A percentile compares a stretch with the other conserved stretches of the same genome.
phyloP scores from a whole-genome alignment of 2,113 vertebrate species.

The Micronycteris hirsuta region DNA sequence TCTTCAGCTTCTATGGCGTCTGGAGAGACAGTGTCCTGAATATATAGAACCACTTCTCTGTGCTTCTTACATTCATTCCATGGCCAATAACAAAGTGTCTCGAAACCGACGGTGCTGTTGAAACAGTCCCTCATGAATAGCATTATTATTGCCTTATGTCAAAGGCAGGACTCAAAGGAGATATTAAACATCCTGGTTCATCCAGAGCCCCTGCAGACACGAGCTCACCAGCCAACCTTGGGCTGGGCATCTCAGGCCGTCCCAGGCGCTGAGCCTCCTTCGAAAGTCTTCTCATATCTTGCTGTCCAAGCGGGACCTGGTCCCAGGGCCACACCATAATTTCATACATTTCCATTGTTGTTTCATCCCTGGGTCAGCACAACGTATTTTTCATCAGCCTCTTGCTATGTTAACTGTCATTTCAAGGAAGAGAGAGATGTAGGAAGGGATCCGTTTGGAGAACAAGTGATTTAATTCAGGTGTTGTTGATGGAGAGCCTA shows the following conservation, averaged over 20 bases:
- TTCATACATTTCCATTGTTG: not conserved
- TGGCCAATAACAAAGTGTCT: not conserved
- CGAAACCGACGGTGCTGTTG: not conserved
- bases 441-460: not conserved
- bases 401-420: slow-evolving; percentile 56
- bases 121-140: not conserved
- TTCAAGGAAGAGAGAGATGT: slow-evolving; percentile 29
- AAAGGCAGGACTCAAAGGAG: not conserved
- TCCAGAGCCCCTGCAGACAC: not conserved
- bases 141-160: not conserved
- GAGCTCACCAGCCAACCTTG: rapidly evolving
- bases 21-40: not conserved
- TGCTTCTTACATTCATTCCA: not conserved
- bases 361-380: slow-evolving; percentile 21
- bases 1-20: not conserved
- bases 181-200: not conserved
- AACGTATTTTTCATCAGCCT: slow-evolving; percentile 20
- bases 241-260: no score
- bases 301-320: not conserved
- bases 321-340: not conserved
- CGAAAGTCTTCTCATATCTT: not conserved
- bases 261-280: not conserved
- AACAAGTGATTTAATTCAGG: slow-evolving; percentile 37
- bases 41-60: not conserved
- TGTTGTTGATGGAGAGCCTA: not conserved